These are phyloP conservation scores for Albula goreensis DNA, from an alignment of 2,113 vertebrate genomes.

Conservation along the genomic window DNA sequence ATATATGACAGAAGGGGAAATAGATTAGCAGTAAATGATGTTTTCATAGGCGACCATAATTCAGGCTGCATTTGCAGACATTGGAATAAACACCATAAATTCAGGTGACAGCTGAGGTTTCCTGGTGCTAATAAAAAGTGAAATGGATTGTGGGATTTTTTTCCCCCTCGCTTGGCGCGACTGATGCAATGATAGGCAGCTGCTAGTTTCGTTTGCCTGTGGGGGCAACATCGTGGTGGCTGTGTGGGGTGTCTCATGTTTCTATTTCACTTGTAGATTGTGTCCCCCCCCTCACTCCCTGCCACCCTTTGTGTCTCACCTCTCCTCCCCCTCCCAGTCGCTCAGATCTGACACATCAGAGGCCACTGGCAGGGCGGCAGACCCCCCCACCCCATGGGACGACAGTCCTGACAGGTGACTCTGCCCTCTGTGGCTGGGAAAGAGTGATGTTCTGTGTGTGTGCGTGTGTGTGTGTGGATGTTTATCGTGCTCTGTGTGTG, in stretches of 20 bases:
- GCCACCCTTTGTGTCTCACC: neutral
- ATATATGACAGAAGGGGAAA: conserved; percentile 30
- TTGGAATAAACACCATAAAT: conserved; percentile 55
- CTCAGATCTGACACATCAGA: conserved; percentile 14
- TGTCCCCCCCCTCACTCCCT: neutral
- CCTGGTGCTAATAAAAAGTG: conserved; percentile 41
- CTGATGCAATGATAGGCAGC: neutral
- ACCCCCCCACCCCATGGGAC: neutral
- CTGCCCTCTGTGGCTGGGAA: neutral
- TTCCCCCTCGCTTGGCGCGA: neutral
- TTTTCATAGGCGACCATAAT: conserved; percentile 45
- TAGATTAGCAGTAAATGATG: conserved; percentile 52
- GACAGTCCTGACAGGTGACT: conserved; percentile 17
- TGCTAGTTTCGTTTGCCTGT: neutral
- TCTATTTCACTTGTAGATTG: conserved; percentile 36
- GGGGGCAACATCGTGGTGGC: neutral
- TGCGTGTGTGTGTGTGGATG: neutral
- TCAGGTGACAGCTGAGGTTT: conserved; percentile 31
- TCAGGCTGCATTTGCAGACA: conserved; percentile 40
- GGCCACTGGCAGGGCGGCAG: conserved; percentile 20
- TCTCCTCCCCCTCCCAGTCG: neutral
- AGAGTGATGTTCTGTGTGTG: conserved; percentile 24
- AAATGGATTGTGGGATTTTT: conserved; percentile 38
- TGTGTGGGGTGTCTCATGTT: conserved; percentile 12
- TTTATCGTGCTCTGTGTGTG: conserved; percentile 2